Percentiles rank a stretch among this genome's conserved stretches.
These are phyloP conservation scores for Chaetura pelagica DNA, from an alignment of 2,113 vertebrate species.

Conservation along the genomic window DNA sequence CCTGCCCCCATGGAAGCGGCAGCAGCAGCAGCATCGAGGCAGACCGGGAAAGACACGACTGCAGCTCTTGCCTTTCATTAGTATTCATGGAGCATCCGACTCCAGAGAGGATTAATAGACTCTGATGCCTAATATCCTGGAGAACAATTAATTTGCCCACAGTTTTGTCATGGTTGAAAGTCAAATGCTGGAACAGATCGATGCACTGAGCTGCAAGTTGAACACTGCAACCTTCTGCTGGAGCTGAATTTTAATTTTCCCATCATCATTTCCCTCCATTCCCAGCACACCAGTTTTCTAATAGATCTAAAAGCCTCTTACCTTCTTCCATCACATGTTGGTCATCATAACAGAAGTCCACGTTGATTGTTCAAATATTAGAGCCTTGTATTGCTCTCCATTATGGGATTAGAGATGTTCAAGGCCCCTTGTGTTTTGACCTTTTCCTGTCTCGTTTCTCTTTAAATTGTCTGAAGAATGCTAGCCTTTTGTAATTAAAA, in stretches of 20 bases:
- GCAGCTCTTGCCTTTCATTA: slow-evolving; percentile 87
- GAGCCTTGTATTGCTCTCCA: slow-evolving; percentile 45
- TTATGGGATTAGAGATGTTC: slow-evolving; percentile 55
- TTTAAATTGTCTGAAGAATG: slow-evolving; percentile 50
- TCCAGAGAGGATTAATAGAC: slow-evolving; percentile 99
- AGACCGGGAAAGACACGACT: slow-evolving; percentile 77
- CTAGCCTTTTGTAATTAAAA: slow-evolving; percentile 65
- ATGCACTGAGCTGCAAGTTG: slow-evolving; percentile 90
- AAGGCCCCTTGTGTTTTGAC: slow-evolving; percentile 50
- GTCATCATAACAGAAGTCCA: slow-evolving; percentile 66
- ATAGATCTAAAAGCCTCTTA: slow-evolving; percentile 80
- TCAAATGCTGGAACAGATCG: slow-evolving; percentile 99
- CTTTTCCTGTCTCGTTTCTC: slow-evolving; percentile 56
- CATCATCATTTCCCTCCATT: slow-evolving; percentile 85
- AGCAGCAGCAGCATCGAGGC: slow-evolving; percentile 41
- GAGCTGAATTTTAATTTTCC: slow-evolving; percentile 97
- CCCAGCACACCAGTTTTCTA: slow-evolving; percentile 81
- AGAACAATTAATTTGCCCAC: slow-evolving; percentile 99
- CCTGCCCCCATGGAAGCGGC: slow-evolving; percentile 35
- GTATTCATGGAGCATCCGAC: slow-evolving; percentile 92
- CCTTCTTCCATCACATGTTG: slow-evolving; percentile 56
- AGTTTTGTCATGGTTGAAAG: slow-evolving; percentile 99
- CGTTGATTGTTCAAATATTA: slow-evolving; percentile 55
- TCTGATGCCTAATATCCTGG: slow-evolving; percentile 99
- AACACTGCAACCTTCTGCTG: slow-evolving; percentile 91